Percentiles rank a stretch among this genome's conserved stretches.
phyloP scores from a whole-genome alignment of 2,113 vertebrate species.

The Noturus placidus region DNA sequence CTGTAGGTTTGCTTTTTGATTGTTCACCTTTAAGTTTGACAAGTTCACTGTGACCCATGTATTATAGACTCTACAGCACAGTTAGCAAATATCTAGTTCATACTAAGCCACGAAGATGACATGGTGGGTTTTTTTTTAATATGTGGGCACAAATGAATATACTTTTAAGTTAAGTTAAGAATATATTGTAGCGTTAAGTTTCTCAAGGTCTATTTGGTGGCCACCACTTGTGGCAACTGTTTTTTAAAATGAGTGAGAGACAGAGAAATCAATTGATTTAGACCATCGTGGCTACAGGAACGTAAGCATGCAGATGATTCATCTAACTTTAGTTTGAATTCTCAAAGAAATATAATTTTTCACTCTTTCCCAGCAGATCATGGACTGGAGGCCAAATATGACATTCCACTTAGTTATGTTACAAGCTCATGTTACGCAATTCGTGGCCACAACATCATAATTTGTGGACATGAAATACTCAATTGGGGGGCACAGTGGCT shows the following conservation, averaged over 20 bases:
- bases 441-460: background rate
- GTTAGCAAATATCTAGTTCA: background rate
- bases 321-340: background rate
- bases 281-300: background rate
- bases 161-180: no score
- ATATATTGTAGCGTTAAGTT: background rate
- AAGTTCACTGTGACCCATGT: constrained; percentile 33
- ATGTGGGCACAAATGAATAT: background rate
- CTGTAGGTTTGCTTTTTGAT: background rate
- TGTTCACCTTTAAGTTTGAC: constrained; percentile 16
- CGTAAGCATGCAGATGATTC: background rate
- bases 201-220: background rate
- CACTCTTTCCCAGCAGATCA: background rate
- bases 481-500: no score
- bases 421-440: background rate
- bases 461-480: background rate
- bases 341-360: background rate
- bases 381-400: background rate
- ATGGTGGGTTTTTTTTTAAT: background rate
- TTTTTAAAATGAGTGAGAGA: background rate
- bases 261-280: background rate
- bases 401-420: background rate
- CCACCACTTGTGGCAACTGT: background rate
- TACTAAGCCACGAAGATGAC: background rate
- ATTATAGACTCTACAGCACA: constrained; percentile 9